Evolutionary conservation across 2,797 vertebrate species (phyloP), one percentile per base, ranked within the genome.

Genomic region (Leptodactylus fallax): DNA sequence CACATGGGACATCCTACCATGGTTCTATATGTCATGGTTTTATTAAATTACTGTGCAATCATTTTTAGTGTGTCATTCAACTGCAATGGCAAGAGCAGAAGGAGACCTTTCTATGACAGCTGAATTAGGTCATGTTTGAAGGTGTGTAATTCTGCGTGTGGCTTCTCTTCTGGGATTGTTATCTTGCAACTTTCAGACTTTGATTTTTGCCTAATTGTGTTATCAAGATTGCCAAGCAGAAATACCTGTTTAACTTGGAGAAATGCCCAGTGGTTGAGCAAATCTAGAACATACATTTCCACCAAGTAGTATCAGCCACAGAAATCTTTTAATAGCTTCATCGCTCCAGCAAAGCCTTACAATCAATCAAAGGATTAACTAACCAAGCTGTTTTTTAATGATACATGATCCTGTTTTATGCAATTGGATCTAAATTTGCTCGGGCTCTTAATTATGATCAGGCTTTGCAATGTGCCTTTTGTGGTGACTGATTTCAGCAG

Each of bases 361-460:
- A 91, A 92, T 91, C 92, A 92, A 87, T 91, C 91, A 89, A 86
- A 85, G 91, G 92, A 92, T 93, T 93, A 94, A 87, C 80, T 77
- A 86, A 89, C 89, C 83, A 91, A 93, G 92, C 90, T 90, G 90
- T 65, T 51, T 91, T 91, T 88, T 88, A 85, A 86, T 87, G 90
- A 78, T 88, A 76, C 67, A 0, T 67, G 89, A 93, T 90, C 89
- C 89, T 88, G 87, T 88, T 91, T 90, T 88, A 88, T 87, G 86
- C 90, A 89, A 55, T 90, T 90, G 90, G 91, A 91, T 91, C 89
- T 83, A 17, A 11, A 82, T 21, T 8, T 7, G 72, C 87, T 79
- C 10, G 25, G 88, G 3, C 83, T 56, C 12, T 88, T 61, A 83
- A 56, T 79, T 77, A 90, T 11, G 71, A 0, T 2, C 0, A 8